These are phyloP conservation scores for Hiodon alosoides DNA, from an alignment of 2,113 vertebrate genomes.

Conservation along the genomic window DNA sequence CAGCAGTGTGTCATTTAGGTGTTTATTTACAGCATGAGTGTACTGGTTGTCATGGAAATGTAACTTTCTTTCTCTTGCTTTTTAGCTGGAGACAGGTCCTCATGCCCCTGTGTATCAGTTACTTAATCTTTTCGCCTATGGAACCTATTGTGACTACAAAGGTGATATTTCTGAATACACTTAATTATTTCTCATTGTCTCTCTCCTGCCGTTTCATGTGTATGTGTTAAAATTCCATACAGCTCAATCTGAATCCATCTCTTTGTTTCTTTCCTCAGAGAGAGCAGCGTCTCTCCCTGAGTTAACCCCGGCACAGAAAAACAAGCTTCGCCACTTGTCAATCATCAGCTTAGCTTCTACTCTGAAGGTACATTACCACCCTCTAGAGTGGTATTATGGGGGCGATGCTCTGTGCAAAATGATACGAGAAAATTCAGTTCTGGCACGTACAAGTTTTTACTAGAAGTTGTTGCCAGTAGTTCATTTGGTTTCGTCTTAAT, in stretches of 20 bases:
- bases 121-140: constrained; percentile 90
- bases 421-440: too few relatives aligned
- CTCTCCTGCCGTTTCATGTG: constrained; percentile 7
- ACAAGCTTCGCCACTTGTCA: constrained; percentile 90
- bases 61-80: constrained; percentile 13
- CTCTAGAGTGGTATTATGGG: neutral
- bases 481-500: too few relatives aligned
- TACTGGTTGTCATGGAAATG: neutral
- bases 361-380: constrained; percentile 72
- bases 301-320: constrained; percentile 88
- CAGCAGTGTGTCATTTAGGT: neutral
- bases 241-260: constrained; percentile 9
- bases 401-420: neutral
- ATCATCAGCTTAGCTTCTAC: constrained; percentile 93
- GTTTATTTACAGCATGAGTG: neutral
- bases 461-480: too few relatives aligned
- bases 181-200: constrained; percentile 35
- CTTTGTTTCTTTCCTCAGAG: constrained; percentile 44
- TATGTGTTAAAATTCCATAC: too few relatives aligned
- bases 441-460: too few relatives aligned
- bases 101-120: constrained; percentile 87
- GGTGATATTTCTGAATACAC: constrained; percentile 55
- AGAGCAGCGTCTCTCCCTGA: constrained; percentile 78
- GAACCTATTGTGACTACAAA: constrained; percentile 91
- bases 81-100: constrained; percentile 83